Evolutionary conservation across 2,113 vertebrate species (phyloP), one percentile per base, ranked within the genome.

Genomic region (Gasterosteus nipponicus): DNA sequence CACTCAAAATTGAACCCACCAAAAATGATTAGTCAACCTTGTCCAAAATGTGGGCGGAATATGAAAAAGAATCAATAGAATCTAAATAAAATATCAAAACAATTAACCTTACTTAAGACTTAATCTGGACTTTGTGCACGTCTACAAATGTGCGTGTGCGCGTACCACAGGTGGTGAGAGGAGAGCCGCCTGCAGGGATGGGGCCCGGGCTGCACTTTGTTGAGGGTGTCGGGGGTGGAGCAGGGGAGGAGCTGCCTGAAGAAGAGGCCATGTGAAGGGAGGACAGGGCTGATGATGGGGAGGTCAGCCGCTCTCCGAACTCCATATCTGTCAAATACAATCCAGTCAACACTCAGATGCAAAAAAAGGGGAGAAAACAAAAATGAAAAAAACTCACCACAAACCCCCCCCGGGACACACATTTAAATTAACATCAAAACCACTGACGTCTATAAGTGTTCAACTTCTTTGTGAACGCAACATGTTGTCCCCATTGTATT

Each of bases 251-350:
- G 89, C 95, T 95, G 1, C 91, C 87, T 1, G 94, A 93, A 70
- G 92, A 86, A 16, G 95, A 93, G 2, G 92, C 91, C 73, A 92
- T 86, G 78, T 94, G 91, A 89, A 93, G 72, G 66, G 93, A 88
- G 75, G 95, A 94, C 29, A 94, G 93, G 80, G 89, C 87, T 10
- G 94, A 87, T 3, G 94, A 92, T 53, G 94, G 81, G 38, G 91
- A 90, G 38, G 93, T 88, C 92, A 97, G 89, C 87, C 92, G 90
- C 92, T 97, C 96, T 87, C 94, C 95, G 91, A 96, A 96, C 94
- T 98, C 97, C 97, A 98, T 98, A 91, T 93, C 97, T 98, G 63
- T 19, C 78, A 90, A 90, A 91, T 47, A 90, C 80, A 87, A 89
- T 77, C 70, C 73, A 85, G 74, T 86, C 76, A 91, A 84, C 22